Evolutionary conservation across 1,140 invertebrate species (phyloP), one percentile per base, ranked within the genome.

Genomic region (Hypothenemus hampei): DNA sequence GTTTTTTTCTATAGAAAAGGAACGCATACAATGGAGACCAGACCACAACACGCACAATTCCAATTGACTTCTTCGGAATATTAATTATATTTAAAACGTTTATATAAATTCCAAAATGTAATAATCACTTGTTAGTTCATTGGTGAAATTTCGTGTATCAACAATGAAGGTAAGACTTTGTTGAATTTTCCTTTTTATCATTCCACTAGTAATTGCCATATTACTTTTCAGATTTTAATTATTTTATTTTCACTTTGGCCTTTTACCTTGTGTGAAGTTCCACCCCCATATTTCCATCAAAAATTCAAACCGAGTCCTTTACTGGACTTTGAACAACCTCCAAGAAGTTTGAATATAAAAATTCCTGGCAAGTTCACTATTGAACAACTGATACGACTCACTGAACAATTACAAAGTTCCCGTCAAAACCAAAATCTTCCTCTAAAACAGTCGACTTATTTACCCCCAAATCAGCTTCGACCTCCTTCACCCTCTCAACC

Each of bases 81-180:
- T 31, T 18, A 53, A 53, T 43, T 35, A 53, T 35, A 13, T 47
- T 7, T 15, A 19, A 35, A 21, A 22, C 5, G 31, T 41, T 53
- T 53, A 53, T 53, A 53, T 53, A 53, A 53, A 53, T 53, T 53
- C 50, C 50, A 33, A 44, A 45, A 18, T 45, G 50, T 44, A 45
- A 53, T 53, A 51, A 41, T 20, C 26, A 51, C 49, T 45, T 36
- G 5, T 53, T 53, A 53, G 50, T 45, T 44, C 45, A 41, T 35
- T 22, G 21, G 23, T 16, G 18, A 21, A 7, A 22, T 31, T 45
- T 29, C 24, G 3, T 18, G 22, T 45, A 45, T 41, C 8, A 18
- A 36, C 16, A 22, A 53, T 53, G 50, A 53, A 53, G 50, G 50
- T 53, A 53, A 53, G 50, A 44, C 7, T 13, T 8, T 15, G 40